Evolutionary conservation across 2,113 vertebrate genomes (phyloP).

Genomic region (Crotalus horridus): DNA sequence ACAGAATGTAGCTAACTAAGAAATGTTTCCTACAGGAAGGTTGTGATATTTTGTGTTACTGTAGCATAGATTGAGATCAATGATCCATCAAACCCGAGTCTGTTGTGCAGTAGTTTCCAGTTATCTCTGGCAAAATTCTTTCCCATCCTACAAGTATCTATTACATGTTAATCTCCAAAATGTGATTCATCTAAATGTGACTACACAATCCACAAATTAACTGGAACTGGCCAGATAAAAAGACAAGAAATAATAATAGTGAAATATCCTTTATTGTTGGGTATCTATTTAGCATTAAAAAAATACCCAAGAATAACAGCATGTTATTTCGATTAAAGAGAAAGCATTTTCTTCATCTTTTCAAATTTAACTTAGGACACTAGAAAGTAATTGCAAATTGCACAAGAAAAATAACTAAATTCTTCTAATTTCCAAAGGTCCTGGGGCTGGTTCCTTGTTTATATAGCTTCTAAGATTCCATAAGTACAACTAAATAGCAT

Average conservation of each 20-base stretch:
- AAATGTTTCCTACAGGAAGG: not conserved
- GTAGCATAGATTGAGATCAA: not conserved
- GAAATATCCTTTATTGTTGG: not conserved
- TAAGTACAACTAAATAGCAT: not conserved
- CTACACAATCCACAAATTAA: not conserved
- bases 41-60: not conserved
- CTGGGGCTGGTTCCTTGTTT: not conserved
- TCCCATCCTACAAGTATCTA: not conserved
- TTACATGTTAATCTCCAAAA: not conserved
- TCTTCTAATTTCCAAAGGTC: not conserved
- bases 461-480: not conserved
- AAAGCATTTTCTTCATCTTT: not conserved
- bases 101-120: not conserved
- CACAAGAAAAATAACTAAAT: not conserved
- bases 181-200: not conserved
- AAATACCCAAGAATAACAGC: not conserved
- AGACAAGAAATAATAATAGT: not conserved
- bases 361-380: not conserved
- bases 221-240: not conserved
- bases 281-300: not conserved
- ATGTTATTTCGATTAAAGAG: not conserved
- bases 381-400: not conserved
- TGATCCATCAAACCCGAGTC: not conserved
- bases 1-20: not conserved
- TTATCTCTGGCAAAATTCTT: not conserved